Evolutionary conservation across 1,140 invertebrate genomes (phyloP), one percentile per base, ranked within the genome.

Genomic region (Pogonognathellus flavescens): DNA sequence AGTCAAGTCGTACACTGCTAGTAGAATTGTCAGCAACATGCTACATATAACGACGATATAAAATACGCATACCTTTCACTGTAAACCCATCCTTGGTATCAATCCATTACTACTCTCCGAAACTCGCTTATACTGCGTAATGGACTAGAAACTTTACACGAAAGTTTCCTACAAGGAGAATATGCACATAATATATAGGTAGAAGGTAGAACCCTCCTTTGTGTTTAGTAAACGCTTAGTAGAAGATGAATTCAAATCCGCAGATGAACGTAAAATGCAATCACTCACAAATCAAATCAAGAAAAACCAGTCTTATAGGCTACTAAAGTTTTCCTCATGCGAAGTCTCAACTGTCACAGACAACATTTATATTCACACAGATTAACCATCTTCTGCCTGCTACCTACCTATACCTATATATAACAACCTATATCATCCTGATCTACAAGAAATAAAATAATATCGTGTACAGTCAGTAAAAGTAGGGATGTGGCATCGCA

Each of bases 251-350:
- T 59, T 14, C 55, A 59, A 18, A 59, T 59, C 14, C 20, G 62
- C 62, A 66, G 62, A 66, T 66, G 31, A 41, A 41, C 31, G 22
- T 66, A 25, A 66, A 22, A 66, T 66, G 10, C 62, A 66, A 66
- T 66, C 62, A 25, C 62, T 66, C 62, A 66, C 62, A 66, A 66
- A 66, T 66, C 62, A 66, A 66, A 66, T 66, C 62, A 66, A 66
- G 62, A 25, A 66, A 66, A 66, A 66, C 62, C 62, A 66, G 62
- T 66, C 62, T 25, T 66, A 66, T 18, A 66, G 25, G 25, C 10
- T 20, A 25, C 22, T 66, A 66, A 31, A 66, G 31, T 41, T 41
- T 41, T 41, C 1, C 31, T 3, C 62, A 66, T 25, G 62, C 62
- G 62, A 66, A 66, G 25, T 5, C 11, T 25, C 22, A 31, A 66